phyloP scores from a whole-genome alignment of 2,797 vertebrate species.

The Sparus aurata region DNA sequence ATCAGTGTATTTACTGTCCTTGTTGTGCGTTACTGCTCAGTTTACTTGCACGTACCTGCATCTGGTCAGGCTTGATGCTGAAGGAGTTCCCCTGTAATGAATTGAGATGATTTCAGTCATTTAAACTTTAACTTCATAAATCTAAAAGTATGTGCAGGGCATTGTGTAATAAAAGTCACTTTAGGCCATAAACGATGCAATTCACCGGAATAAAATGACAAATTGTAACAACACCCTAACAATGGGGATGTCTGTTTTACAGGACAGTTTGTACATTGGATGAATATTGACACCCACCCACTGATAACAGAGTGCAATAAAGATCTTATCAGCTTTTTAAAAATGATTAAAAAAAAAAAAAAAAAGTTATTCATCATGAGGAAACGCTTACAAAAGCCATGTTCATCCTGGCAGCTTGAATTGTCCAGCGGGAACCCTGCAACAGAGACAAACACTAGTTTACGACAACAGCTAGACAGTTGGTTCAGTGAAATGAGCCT shows the following conservation, averaged over 20 bases:
- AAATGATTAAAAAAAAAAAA: background rate
- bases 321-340: conserved; percentile 19
- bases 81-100: conserved; percentile 88
- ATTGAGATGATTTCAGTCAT: conserved; percentile 39
- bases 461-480: background rate
- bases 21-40: background rate
- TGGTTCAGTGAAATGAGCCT: background rate
- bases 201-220: conserved; percentile 12
- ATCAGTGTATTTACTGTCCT: no score
- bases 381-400: conserved; percentile 91
- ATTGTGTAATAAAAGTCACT: background rate
- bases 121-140: conserved; percentile 53
- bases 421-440: conserved; percentile 97
- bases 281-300: background rate
- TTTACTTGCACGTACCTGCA: conserved; percentile 88
- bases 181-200: conserved; percentile 26
- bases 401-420: conserved; percentile 97
- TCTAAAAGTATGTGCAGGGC: background rate
- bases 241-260: conserved; percentile 22
- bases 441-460: conserved; percentile 17
- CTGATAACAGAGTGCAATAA: conserved; percentile 35
- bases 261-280: conserved; percentile 3
- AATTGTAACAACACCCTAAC: conserved; percentile 1
- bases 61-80: conserved; percentile 93
- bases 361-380: background rate